Evolutionary conservation across 2,888 invertebrate species (phyloP).

Genomic region (Clivina fossor): DNA sequence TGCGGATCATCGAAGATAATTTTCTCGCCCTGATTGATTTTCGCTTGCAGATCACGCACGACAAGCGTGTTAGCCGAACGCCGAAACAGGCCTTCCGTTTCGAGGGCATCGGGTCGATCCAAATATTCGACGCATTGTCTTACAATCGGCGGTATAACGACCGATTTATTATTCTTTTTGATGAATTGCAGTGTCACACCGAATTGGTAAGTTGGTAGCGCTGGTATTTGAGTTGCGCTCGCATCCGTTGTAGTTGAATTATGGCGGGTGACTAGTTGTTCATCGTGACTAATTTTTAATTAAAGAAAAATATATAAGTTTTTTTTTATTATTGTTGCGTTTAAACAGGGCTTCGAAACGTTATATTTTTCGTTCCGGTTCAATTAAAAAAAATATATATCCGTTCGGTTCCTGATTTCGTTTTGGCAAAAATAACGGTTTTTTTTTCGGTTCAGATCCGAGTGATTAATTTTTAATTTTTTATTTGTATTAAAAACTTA

Average conservation of each 20-base stretch:
- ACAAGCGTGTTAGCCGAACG: constrained; percentile 84
- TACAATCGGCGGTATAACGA: constrained; percentile 90
- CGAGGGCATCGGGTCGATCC: constrained; percentile 84
- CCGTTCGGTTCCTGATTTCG: too few species aligned
- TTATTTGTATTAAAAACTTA: too few species aligned
- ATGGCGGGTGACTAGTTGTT: constrained; percentile 59
- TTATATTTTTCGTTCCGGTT: too few species aligned
- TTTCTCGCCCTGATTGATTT: constrained; percentile 83
- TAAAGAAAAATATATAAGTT: background rate
- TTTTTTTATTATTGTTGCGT: too few species aligned
- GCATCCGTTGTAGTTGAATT: constrained; percentile 54
- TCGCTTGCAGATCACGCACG: constrained; percentile 81
- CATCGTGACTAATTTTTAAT: constrained; percentile 85
- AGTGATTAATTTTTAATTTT: too few species aligned
- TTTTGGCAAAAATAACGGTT: too few species aligned
- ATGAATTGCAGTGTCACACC: constrained; percentile 92
- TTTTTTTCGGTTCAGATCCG: too few species aligned
- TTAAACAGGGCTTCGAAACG: too few species aligned
- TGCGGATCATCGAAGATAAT: constrained; percentile 84
- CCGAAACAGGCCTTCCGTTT: constrained; percentile 95
- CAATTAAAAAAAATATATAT: too few species aligned
- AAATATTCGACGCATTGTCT: constrained; percentile 88
- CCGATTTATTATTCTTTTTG: constrained; percentile 80
- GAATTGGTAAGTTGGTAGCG: constrained; percentile 83
- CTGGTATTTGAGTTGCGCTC: constrained; percentile 45